Evolutionary conservation across 2,888 invertebrate species (phyloP), one percentile per base, ranked within the genome.

Genomic region (Strigamia crassipes): DNA sequence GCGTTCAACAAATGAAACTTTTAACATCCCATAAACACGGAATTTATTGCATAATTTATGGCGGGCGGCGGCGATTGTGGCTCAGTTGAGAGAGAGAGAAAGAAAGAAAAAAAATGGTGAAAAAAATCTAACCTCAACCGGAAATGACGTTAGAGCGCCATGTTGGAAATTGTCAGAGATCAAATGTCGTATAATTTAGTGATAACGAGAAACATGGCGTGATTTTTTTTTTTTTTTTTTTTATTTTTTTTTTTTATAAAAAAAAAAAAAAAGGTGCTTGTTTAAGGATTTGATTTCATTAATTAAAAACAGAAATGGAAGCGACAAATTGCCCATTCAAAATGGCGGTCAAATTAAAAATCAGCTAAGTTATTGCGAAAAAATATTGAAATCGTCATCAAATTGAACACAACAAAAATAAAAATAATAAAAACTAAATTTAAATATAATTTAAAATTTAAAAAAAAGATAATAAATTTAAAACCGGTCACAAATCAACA

Each of bases 21-120:
- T 78, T 78, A 78, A 78, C 78, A 78, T 78, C 78, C 42, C 78
- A 78, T 78, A 78, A 78, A 78, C 78, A 78, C 78, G 78, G 78
- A 42, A 38, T 78, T 78, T 78, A 78, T 78, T 78, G 78, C 78
- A 78, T 78, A 78, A 78, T 78, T 78, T 78, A 78, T 78, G 38
- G 42, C 78, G 42, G 78, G 66, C 66, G 66, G 66, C 66, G 66
- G 66, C 66, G 66, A 66, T 66, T 66, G 66, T 66, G 66, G 66
- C 66, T 66, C 66, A 66, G 66, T 66, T 66, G 66, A 66, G 66
- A 66, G 66, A 66, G 66, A 23, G 27, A 27, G 27, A 66, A 23
- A 66, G 66, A 66, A 27, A 23, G 27, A 27, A 12, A 66, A 23
- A 51, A 51, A 51, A 51, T 15, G n/a, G 61, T 18, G n/a, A 61